Evolutionary conservation across 2,797 vertebrate species (phyloP).

Genomic region (Amblyraja radiata): DNA sequence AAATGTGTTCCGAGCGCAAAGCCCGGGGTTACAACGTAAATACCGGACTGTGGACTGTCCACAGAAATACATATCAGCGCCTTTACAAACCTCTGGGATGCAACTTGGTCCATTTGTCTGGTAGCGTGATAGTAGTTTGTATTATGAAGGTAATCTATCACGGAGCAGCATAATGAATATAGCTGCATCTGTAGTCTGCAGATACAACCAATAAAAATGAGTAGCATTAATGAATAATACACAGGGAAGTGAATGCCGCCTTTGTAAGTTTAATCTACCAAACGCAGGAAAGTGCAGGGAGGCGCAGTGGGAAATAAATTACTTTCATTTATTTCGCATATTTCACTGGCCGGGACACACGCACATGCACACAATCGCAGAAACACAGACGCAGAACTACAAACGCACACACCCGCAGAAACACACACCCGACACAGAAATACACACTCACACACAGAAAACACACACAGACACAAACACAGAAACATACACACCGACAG

Average conservation of each 20-base stretch:
- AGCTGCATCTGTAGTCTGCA: background rate
- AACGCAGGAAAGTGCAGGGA: background rate
- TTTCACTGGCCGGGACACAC: background rate
- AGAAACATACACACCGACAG: no score
- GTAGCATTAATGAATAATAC: constrained; percentile 14
- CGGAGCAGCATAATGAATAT: background rate
- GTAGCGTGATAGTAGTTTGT: background rate
- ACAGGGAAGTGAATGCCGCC: background rate
- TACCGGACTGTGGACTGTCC: background rate
- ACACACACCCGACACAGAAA: no score
- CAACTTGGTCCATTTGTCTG: background rate
- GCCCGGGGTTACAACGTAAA: no score
- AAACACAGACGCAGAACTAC: no score
- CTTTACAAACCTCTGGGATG: background rate
- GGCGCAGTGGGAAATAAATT: background rate
- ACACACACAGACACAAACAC: no score
- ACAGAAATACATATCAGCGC: background rate
- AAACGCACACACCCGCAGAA: no score
- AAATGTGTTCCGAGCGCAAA: background rate
- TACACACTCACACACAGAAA: no score
- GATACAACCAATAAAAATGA: background rate
- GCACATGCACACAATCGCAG: no score
- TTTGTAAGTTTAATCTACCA: constrained; percentile 13
- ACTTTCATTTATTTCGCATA: background rate
- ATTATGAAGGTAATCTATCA: constrained; percentile 20